phyloP scores from a whole-genome alignment of 2,797 vertebrate genomes.

The Xenops minutus region DNA sequence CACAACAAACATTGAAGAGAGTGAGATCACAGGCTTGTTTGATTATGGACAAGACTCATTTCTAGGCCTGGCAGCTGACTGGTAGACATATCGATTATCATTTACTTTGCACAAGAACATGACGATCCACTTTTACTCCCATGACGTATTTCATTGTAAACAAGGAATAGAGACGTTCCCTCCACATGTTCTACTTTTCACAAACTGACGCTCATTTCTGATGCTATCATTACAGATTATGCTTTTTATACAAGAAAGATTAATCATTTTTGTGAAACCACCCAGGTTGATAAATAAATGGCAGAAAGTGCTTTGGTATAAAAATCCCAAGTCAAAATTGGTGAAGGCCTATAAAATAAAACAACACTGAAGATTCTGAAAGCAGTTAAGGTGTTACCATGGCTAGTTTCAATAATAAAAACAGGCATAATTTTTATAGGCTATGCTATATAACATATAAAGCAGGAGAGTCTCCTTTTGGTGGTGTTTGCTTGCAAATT shows the following conservation, averaged over 20 bases:
- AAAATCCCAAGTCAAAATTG: background rate
- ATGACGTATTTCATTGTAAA: background rate
- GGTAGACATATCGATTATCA: background rate
- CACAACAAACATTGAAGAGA: background rate
- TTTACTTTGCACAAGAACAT: background rate
- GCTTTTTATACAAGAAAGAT: background rate
- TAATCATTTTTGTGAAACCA: background rate
- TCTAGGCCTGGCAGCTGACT: background rate
- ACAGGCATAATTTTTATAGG: background rate
- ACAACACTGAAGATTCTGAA: background rate
- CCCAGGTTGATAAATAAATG: background rate
- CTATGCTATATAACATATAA: background rate
- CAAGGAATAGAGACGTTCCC: background rate
- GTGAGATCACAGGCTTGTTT: background rate
- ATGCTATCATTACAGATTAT: background rate
- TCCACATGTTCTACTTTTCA: background rate
- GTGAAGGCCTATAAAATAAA: background rate
- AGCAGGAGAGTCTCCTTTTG: background rate
- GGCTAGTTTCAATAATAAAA: background rate
- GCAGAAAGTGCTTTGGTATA: background rate
- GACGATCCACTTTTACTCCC: background rate
- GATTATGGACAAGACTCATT: background rate
- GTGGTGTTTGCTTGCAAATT: background rate
- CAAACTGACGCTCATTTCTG: background rate
- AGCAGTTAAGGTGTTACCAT: background rate